A percentile compares a stretch with the other conserved stretches of the same genome.
Evolutionary conservation across 2,113 vertebrate species (phyloP).

Genomic region (Ammodytes marinus): DNA sequence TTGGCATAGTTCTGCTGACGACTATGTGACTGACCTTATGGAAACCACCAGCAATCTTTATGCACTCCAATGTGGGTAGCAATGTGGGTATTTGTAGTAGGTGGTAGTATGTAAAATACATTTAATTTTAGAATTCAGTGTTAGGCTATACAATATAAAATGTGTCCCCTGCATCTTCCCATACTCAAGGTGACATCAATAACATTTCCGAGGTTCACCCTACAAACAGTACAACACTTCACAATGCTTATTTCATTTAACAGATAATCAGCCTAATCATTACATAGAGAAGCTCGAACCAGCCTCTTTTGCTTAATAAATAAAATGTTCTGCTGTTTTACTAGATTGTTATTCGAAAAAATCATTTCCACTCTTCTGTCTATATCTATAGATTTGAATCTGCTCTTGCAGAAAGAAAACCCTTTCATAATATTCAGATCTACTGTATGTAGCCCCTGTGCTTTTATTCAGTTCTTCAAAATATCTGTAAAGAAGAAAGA

Average conservation of each 20-base stretch:
- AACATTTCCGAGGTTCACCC: background rate
- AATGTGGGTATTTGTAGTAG: background rate
- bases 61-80: background rate
- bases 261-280: background rate
- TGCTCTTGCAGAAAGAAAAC: too few relatives aligned
- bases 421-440: background rate
- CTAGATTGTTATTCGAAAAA: background rate
- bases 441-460: background rate
- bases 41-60: background rate
- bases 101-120: too few relatives aligned
- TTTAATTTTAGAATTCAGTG: too few relatives aligned
- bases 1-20: conserved; percentile 38
- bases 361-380: background rate
- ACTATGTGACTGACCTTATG: conserved; percentile 22
- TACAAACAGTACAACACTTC: background rate
- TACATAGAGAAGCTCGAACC: background rate
- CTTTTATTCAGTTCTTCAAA: background rate
- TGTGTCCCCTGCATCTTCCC: too few relatives aligned
- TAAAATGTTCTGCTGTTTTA: background rate
- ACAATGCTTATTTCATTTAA: background rate
- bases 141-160: too few relatives aligned
- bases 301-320: background rate
- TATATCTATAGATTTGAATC: too few relatives aligned
- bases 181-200: background rate
- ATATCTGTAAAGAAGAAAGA: background rate